Evolutionary conservation across 2,797 vertebrate species (phyloP), one percentile per base, ranked within the genome.

Genomic region (Paratrypauchen microcephalus): DNA sequence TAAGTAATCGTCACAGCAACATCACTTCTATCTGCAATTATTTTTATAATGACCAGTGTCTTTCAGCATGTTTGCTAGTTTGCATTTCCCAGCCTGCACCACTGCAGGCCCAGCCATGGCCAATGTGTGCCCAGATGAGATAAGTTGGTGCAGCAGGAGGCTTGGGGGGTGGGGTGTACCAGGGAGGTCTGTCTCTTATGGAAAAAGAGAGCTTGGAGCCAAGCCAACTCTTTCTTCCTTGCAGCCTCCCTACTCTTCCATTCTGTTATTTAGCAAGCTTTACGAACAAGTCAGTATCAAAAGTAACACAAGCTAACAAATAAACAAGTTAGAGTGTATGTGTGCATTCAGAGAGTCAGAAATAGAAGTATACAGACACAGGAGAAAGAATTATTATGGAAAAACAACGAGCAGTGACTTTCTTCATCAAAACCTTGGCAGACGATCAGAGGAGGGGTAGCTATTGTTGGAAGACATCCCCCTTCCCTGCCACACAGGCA

Each of bases 371-470:
- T 75, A 86, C 70, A 78, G 64, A 76, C 72, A 67, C 39, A 32
- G 63, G 71, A 73, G 83, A 63, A 48, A 24, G 84, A 90, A 90
- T 93, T 89, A 93, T 92, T 90, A 88, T 71, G 71, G 82, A 85
- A 83, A 82, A 91, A 92, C 91, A 88, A 90, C 85, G 78, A 77
- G 85, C 84, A 78, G 87, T 82, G 86, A 88, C 90, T 93, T 92
- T 91, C 91, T 92, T 92, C 90, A 92, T 92, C 90, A 91, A 91
- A 93, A 93, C 90, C 86, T 92, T 93, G 92, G 92, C 92, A 91
- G 83, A 66, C 77, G 88, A 93, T 93, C 92, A 93, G 88, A 91
- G 86, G 79, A 91, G 75, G 65, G 82, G 69, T 85, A 89, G 88
- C 86, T 87, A 89, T 91, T 91, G 88, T 92, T 90, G 84, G 88